phyloP scores from a whole-genome alignment of 2,888 invertebrate species.

The Clostera curtula region DNA sequence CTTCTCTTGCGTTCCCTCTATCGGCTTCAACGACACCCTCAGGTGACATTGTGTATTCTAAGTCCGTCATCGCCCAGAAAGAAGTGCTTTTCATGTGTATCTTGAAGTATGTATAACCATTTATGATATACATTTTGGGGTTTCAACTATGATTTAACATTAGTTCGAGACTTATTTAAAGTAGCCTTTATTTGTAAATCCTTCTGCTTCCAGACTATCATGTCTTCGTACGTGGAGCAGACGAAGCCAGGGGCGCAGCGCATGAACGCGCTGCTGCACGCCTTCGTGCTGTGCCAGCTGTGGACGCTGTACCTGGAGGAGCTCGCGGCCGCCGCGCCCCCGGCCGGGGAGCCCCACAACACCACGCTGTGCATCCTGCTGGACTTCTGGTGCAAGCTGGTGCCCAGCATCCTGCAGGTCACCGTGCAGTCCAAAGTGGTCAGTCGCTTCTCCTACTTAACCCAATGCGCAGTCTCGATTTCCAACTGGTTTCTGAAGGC shows the following conservation, averaged over 20 bases:
- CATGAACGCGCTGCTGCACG: slow-evolving; percentile 97
- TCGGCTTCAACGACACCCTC: no score
- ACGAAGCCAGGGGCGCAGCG: slow-evolving; percentile 85
- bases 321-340: slow-evolving; percentile 79
- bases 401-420: slow-evolving; percentile 94
- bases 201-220: slow-evolving; percentile 77
- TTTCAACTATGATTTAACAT: no score
- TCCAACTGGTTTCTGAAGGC: no score
- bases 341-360: slow-evolving; percentile 81
- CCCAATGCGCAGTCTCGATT: background rate
- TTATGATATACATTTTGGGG: no score
- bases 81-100: no score
- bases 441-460: slow-evolving; percentile 37
- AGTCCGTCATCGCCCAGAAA: no score
- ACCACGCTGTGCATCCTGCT: slow-evolving; percentile 88
- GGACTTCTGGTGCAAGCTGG: slow-evolving; percentile 99
- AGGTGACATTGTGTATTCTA: no score
- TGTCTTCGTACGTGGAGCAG: slow-evolving; percentile 97
- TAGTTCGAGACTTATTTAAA: no score
- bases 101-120: no score
- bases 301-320: slow-evolving; percentile 99
- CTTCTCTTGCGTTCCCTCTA: no score
- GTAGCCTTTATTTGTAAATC: no score
- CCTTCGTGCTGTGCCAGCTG: slow-evolving; percentile 97
- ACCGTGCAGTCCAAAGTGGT: slow-evolving; percentile 87